Conservation (phyloP, 1,140 invertebrate species). For the Stegodyphus dumicola region DNA sequence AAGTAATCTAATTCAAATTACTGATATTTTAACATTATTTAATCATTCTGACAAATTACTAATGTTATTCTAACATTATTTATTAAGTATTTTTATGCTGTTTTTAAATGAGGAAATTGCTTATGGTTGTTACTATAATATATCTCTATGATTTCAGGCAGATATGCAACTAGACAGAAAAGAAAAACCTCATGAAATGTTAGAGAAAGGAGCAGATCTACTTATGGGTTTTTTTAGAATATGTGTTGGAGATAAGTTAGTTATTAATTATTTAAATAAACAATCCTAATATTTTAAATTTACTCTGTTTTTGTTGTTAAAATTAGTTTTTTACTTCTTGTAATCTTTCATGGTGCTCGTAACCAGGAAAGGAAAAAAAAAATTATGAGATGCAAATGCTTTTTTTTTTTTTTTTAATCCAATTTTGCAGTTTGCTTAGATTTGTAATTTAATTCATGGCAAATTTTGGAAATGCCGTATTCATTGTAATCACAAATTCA, state of each 20-base stretch:
- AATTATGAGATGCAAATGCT: background rate
- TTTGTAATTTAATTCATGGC: too few relatives aligned
- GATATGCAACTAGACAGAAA: conserved; percentile 72
- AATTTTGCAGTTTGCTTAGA: background rate
- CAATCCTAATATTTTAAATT: background rate
- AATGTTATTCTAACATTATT: too few relatives aligned
- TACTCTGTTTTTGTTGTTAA: background rate
- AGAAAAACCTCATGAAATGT: conserved; percentile 75
- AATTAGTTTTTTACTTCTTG: background rate
- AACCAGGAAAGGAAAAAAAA: too few relatives aligned
- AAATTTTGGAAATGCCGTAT: too few relatives aligned
- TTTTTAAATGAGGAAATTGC: too few relatives aligned
- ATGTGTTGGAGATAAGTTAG: conserved; percentile 92
- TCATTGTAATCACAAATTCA: too few relatives aligned
- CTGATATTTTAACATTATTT: too few relatives aligned
- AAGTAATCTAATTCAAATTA: too few relatives aligned
- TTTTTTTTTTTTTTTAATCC: background rate
- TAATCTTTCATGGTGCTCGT: background rate
- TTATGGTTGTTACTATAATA: too few relatives aligned
- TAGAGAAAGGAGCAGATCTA: conserved; percentile 94
- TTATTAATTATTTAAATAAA: conserved; percentile 25
- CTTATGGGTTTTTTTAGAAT: conserved; percentile 95
- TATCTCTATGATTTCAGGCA: conserved; percentile 70
- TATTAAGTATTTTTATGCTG: too few relatives aligned
- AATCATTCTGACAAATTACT: too few relatives aligned